These are phyloP conservation scores for Caradrina clavipalpis DNA, from an alignment of 2,888 invertebrate genomes.

Conservation along the genomic window DNA sequence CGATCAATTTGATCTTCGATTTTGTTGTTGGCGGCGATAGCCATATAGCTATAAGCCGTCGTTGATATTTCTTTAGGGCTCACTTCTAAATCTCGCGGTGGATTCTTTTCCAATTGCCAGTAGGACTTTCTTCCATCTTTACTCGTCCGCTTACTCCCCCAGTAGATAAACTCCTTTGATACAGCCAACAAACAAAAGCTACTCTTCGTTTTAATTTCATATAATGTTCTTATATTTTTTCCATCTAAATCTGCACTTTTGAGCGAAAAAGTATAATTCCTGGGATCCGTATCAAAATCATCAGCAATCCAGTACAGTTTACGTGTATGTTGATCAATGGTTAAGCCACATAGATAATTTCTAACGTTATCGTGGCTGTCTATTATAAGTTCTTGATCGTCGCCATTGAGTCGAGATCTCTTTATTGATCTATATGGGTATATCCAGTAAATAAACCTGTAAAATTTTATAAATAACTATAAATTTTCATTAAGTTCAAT, in stretches of 20 bases:
- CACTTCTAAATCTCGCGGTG: background rate
- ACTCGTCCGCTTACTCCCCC: constrained; percentile 66
- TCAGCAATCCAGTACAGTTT: constrained; percentile 95
- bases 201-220: constrained; percentile 78
- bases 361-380: background rate
- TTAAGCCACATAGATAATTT: constrained; percentile 82
- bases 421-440: background rate
- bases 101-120: background rate
- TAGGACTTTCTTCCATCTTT: background rate
- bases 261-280: constrained; percentile 83
- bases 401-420: background rate
- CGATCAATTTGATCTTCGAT: constrained; percentile 77
- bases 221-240: constrained; percentile 89
- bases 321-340: constrained; percentile 93
- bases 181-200: constrained; percentile 91
- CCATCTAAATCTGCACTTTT: constrained; percentile 94
- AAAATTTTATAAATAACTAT: background rate
- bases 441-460: background rate
- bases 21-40: constrained; percentile 80
- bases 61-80: constrained; percentile 60
- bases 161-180: constrained; percentile 93
- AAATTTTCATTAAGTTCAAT: too few relatives aligned
- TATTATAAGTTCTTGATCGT: background rate
- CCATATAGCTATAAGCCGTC: constrained; percentile 69
- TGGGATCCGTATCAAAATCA: constrained; percentile 64